Base-by-base conservation (phyloP, 2,113 vertebrate species). In the Thalassoma bifasciatum region DNA sequence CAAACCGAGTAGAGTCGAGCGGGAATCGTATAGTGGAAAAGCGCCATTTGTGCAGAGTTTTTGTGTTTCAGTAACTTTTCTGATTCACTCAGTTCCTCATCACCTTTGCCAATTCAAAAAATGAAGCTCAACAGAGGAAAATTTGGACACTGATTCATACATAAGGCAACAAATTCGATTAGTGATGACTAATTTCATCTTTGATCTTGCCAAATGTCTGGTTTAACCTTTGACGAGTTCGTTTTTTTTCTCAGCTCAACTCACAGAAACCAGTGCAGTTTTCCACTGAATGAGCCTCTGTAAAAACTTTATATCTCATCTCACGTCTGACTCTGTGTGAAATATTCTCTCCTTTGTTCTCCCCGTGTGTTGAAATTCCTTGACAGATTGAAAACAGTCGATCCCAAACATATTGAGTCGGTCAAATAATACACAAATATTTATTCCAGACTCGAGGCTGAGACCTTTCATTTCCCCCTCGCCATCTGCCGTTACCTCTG, bases 401-500 rank as follows among this genome's bases (percentile, higher is more conserved):
- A 3, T 26, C 44, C 4, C 30, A 30, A 61, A n/a, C 24, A 57
- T 44, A 46, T 11, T 42, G 30, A 51, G 24, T 1, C 10, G 11
- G 24, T 71, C 34, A 75, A 60, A 76, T 44, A 50, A 62, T 37
- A 42, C 34, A 67, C 56, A 72, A 59, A 82, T 82, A 82, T 72
- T 68, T 72, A 68, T 52, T 46, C 5, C 0, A 24, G 60, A 60
- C 46, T 47, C 53, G 30, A 11, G 37, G 42, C 30, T 49, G 58
- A 62, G 50, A 56, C 30, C 56, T 30, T 68, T 1, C 8, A 10
- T 49, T 64, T 69, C 26, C 53, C 26, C 19, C 8, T 21, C 52
- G 68, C 52, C 21, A 42, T 70, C 47, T 70, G 52, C n/a, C 23
- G 19, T 21, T 19, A 7, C 6, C n/a, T 60, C 16, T 16, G 53